Evolutionary conservation across 2,113 vertebrate genomes (phyloP), one percentile per base, ranked within the genome.

Genomic region (Clarias macrocephalus): DNA sequence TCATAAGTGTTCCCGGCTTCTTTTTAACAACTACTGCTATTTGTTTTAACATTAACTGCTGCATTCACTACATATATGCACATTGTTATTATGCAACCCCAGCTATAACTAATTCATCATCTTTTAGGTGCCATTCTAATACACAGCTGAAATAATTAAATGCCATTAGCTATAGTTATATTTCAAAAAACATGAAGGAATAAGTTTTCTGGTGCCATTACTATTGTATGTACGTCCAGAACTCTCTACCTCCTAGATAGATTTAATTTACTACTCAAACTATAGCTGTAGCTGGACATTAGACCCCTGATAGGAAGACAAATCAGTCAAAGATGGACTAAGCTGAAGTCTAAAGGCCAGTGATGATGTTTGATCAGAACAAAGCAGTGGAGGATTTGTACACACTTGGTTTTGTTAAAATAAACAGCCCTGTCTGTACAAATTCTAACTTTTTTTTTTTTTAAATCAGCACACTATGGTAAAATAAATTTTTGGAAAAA

Each of bases 291-390:
- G 59, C 37, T 86, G 62, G 28, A 81, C 48, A 80, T 81, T 54
- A 68, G 76, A n/a, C 52, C 52, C 72, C 16, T 23, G 80, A 63
- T 52, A 72, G 72, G 72, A 66, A 76, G 59, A 83, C 76, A 83
- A 87, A 83, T 83, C 80, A 83, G 56, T 3, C 9, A 73, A 57
- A 84, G 28, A 72, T 15, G 30, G 54, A 37, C 37, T 65, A 63
- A 54, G 60, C 48, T 85, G 37, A 66, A 77, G 62, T 86, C 76
- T 70, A 54, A 86, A 86, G 13, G 23, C 30, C 62, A 70, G 19
- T 86, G 68, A 80, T 68, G 63, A 80, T 86, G 76, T 70, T 79
- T 33, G 68, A 80, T 52, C 21, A 30, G 72, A 59, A 42, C 12
- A 54, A 33, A 77, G 72, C 37, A n/a, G 28, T n/a, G 28, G 30